A percentile compares a stretch with the other conserved stretches of the same genome.
Conservation (phyloP, 2,797 vertebrate species). For the Avahi laniger region DNA sequence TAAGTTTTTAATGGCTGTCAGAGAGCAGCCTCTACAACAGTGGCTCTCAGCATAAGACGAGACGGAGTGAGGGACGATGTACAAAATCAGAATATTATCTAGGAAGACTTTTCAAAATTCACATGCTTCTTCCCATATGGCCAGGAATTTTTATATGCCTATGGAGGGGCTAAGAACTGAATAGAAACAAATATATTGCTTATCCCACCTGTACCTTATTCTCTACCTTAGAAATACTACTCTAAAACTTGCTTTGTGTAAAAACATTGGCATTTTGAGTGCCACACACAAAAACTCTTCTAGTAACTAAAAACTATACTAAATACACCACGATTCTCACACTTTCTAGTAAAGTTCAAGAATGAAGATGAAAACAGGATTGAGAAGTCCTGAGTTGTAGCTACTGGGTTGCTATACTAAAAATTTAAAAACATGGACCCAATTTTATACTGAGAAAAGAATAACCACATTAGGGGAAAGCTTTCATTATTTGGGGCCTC, state of each 20-base stretch:
- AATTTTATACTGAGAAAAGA: not conserved
- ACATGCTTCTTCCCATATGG: not conserved
- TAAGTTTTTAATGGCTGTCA: not conserved
- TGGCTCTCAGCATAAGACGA: not conserved
- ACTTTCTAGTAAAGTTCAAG: not conserved
- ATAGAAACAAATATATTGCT: not conserved
- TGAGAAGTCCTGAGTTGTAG: not conserved
- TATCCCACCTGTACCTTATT: not conserved
- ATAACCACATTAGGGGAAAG: not conserved
- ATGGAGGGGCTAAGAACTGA: not conserved
- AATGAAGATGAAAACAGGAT: not conserved
- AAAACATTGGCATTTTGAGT: not conserved
- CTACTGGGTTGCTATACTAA: not conserved
- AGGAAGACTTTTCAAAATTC: conserved; percentile 16
- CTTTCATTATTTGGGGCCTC: not conserved
- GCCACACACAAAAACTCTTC: not conserved
- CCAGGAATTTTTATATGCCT: not conserved
- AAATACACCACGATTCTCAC: not conserved
- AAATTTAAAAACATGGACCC: not conserved
- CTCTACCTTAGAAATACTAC: not conserved
- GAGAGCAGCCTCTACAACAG: not conserved
- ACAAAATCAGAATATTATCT: not conserved
- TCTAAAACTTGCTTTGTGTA: not conserved
- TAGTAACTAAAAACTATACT: not conserved
- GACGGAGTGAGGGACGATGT: not conserved